These are phyloP conservation scores for Pangasius larnaudii DNA, from an alignment of 2,797 vertebrate genomes.

Conservation along the genomic window DNA sequence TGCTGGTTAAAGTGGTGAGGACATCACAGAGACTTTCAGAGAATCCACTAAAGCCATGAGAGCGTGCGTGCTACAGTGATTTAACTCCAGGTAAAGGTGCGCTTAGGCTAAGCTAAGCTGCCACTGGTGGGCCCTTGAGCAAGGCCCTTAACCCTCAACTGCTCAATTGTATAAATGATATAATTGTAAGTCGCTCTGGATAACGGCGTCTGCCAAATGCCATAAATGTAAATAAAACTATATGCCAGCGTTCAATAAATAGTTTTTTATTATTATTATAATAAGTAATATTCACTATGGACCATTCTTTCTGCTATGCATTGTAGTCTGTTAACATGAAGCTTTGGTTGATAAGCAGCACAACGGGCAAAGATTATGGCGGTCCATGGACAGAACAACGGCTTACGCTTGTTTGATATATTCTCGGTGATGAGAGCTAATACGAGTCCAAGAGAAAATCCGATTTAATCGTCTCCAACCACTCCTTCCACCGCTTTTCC, in stretches of 20 bases:
- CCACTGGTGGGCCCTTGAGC: no score
- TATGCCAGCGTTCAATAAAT: not conserved
- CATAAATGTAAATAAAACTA: no score
- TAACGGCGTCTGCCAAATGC: no score
- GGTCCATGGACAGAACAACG: not conserved
- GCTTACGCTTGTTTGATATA: not conserved
- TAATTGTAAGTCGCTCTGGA: no score
- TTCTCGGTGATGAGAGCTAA: not conserved
- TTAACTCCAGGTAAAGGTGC: not conserved
- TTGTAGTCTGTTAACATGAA: not conserved
- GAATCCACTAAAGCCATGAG: no score
- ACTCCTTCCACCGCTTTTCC: no score
- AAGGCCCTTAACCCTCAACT: no score
- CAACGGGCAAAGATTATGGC: not conserved
- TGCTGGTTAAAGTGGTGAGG: not conserved
- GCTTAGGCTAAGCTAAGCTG: no score
- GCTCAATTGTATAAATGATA: no score
- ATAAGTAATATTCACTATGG: not conserved
- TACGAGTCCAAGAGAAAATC: not conserved
- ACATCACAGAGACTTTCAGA: not conserved
- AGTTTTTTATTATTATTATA: not conserved
- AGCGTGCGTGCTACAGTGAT: not conserved
- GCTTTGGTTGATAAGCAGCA: constrained; percentile 2
- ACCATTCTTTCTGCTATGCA: not conserved
- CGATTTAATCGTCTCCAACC: not conserved